Conservation (phyloP, 2,888 invertebrate genomes). For the Eupithecia insigniata region DNA sequence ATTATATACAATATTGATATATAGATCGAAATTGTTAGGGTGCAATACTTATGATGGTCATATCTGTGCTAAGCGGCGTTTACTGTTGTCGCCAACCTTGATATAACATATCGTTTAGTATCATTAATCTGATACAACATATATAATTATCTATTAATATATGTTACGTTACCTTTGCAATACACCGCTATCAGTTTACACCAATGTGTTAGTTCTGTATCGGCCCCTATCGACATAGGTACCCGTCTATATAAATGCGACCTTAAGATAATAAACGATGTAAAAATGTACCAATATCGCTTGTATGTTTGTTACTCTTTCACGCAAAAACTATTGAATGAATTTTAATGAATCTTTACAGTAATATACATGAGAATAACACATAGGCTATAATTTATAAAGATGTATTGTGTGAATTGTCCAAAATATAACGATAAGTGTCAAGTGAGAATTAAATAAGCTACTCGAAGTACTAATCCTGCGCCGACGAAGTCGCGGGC, state of each 20-base stretch:
- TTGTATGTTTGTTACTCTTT: no score
- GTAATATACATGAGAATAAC: no score
- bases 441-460: no score
- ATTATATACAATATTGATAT: neutral
- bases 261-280: slow-evolving; percentile 49
- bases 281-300: neutral
- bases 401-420: no score
- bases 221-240: slow-evolving; percentile 63
- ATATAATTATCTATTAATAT: slow-evolving; percentile 78
- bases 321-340: no score
- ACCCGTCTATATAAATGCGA: slow-evolving; percentile 50
- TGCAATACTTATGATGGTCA: neutral
- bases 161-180: slow-evolving; percentile 77
- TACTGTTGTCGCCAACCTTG: slow-evolving; percentile 37
- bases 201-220: slow-evolving; percentile 67
- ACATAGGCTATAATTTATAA: no score
- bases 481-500: no score
- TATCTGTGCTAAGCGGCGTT: slow-evolving; percentile 22
- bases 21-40: neutral
- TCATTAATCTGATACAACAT: slow-evolving; percentile 75
- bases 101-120: slow-evolving; percentile 59
- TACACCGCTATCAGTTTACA: slow-evolving; percentile 78
- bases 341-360: no score
- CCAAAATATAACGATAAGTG: no score
- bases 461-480: no score